Base-by-base conservation (phyloP, 2,888 invertebrate genomes). In the Hypolimnas misippus region DNA sequence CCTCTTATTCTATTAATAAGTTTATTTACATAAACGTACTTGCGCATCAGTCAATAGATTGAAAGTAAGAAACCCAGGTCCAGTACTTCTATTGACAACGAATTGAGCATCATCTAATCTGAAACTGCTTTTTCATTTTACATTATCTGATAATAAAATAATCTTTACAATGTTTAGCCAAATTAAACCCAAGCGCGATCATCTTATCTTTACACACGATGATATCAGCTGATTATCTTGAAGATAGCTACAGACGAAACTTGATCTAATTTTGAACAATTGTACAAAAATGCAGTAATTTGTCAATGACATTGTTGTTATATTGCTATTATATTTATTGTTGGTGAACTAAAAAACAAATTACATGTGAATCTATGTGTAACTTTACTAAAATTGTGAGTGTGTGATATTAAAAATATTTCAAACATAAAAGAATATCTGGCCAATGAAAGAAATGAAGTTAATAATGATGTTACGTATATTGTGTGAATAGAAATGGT, bases 31-130 rank as follows among this genome's bases (percentile, higher is more conserved):
- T 35, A 40, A 12, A 69, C 81, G 81, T 83, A 94, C 93, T 67
- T 87, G 83, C 46, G 89, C 81, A 66, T 84, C 82, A 12, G 84
- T 79, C 44, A 82, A 71, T 14, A 93, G 70, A 63, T 89, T 87
- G 69, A 94, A 83, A 38, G 80, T 81, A 10, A 94, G 69, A 0
- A 75, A 70, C 5, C 93, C 93, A 1, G 93, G 92, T 6, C 94
- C 93, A 5, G 87, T 85, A 31, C 84, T 82, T 70, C 80, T 83
- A 69, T 93, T 93, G 0, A 93, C 89, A 53, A 78, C 75, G 63
- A 81, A 80, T 2, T 71, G 68, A 38, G 65, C 70, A 3, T 69
- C 62, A 1, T 64, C 65, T 31, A 72, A 65, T 53, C 85, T 83
- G 70, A 67, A 79, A 62, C 29, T 17, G 8, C n/a, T n/a, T 42